Evolutionary conservation across 1,140 invertebrate genomes (phyloP), one percentile per base, ranked within the genome.

Genomic region (Druon quercuslanigerum): DNA sequence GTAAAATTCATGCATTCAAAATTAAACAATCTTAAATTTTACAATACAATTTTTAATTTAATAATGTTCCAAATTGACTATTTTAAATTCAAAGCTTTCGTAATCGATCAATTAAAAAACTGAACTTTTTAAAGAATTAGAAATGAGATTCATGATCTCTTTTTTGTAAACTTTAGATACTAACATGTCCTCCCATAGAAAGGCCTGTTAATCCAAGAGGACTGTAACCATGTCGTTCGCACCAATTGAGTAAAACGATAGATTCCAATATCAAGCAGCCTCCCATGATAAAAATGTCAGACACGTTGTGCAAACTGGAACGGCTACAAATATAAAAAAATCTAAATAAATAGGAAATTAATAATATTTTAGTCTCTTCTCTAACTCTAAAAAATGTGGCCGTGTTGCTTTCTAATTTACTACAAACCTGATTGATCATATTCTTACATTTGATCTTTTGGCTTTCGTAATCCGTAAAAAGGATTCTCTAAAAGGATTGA

Each of bases 261-360:
- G 96, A 96, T 92, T 99, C 99, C 78, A 99, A 92, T 54, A 99
- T 97, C 66, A 99, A 92, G 89, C 98, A 98, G 40, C 97, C 98
- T 74, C 99, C 99, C 99, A 99, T 99, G 71, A 99, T 97, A 94
- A 99, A 99, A 86, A 99, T 96, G 91, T 99, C 99, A 60, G 96
- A 97, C 0, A 99, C 98, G 93, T 99, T 97, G 84, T 96, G 95
- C 40, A 99, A 93, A 89, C 95, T 96, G 4, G 98, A 99, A 33
- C 98, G 95, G 74, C 96, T 98, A 88, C 50, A 90, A 87, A 83
- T 33, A 5, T 81, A 79, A 84, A 84, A n/a, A 74, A 83, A 73
- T 2, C 17, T 8, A 70, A 72, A 78, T 81, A 76, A 75, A 17
- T 56, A 2, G 71, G 16, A 33, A 33, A 2, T 33, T 33, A 33